A percentile compares a stretch with the other conserved stretches of the same genome.
Evolutionary conservation across 2,888 invertebrate species (phyloP).

Genomic region (Ctena decussata): DNA sequence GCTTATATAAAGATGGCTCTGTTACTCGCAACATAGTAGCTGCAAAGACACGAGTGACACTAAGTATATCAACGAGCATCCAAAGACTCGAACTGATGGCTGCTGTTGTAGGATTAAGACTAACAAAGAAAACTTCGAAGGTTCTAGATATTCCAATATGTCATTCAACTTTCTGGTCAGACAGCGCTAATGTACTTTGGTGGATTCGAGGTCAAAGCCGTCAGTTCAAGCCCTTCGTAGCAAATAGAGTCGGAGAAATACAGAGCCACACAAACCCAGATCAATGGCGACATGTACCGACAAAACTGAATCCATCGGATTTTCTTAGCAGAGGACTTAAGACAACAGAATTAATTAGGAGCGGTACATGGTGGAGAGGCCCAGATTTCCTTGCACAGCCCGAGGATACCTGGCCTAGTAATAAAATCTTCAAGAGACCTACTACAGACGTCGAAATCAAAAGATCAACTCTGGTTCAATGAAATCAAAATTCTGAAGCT

Average conservation of each 20-base stretch:
- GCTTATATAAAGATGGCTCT: background rate
- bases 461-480: background rate
- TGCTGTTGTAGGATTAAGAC: conserved; percentile 27
- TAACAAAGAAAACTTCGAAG: conserved; percentile 5
- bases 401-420: conserved; percentile 12
- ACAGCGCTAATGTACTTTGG: conserved; percentile 49
- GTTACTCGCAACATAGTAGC: conserved; percentile 16
- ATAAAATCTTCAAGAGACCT: no score
- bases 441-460: conserved; percentile 1
- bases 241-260: conserved; percentile 56
- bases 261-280: conserved; percentile 19
- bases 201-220: conserved; percentile 43
- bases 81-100: conserved; percentile 53
- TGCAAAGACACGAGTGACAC: conserved; percentile 50
- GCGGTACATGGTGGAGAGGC: conserved; percentile 13
- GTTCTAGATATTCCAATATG: conserved; percentile 15
- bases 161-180: conserved; percentile 29
- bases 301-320: background rate
- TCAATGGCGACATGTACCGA: conserved; percentile 19
- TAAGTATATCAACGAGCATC: conserved; percentile 39
- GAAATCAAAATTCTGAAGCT: background rate
- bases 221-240: conserved; percentile 53
- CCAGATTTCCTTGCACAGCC: conserved; percentile 5
- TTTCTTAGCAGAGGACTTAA: conserved; percentile 1
- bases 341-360: background rate